Evolutionary conservation across 2,113 vertebrate genomes (phyloP), one percentile per base, ranked within the genome.

Genomic region (Mixornis gularis): DNA sequence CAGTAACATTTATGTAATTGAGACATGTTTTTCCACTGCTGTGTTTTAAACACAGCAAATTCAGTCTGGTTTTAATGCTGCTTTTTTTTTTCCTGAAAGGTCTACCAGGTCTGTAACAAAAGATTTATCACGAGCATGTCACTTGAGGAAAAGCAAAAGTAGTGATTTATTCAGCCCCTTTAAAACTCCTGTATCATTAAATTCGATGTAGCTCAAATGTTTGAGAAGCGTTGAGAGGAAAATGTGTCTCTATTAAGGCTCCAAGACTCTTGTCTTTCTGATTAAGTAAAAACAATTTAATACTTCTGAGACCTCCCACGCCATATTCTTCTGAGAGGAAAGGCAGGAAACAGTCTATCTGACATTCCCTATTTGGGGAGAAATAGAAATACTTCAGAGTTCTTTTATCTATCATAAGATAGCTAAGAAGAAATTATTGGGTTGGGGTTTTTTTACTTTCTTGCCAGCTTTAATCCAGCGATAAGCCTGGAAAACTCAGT

Each of bases 281-380:
- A 91, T 92, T 94, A 85, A 85, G 43, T 26, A 90, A 90, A 92
- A 92, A 46, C 59, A 85, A 59, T 94, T 89, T 79, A 59, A 60
- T 69, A 66, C 81, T 87, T 89, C 63, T 85, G 92, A 82, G 89
- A 81, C 63, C 19, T 82, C 87, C 66, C 66, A 89, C 4, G 0
- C 38, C 24, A 2, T 66, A 79, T 48, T 86, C 66, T 78, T 85
- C 36, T 69, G 58, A 84, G 65, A 81, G 41, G 26, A 81, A 89
- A 90, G 53, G 44, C 71, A 94, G n/a, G 43, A 94, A 93, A 84
- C 46, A 56, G 30, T 20, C 59, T 60, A 84, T 65, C 63, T 91
- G 64, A 78, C 6, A 12, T 92, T 71, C 63, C 30, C 20, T 41
- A 5, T 41, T 48, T 59, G 62, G 13, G 32, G n/a, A 78, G 17